A percentile compares a stretch with the other conserved stretches of the same genome.
Conservation (phyloP, 2,113 vertebrate genomes). For the Prunella himalayana region DNA sequence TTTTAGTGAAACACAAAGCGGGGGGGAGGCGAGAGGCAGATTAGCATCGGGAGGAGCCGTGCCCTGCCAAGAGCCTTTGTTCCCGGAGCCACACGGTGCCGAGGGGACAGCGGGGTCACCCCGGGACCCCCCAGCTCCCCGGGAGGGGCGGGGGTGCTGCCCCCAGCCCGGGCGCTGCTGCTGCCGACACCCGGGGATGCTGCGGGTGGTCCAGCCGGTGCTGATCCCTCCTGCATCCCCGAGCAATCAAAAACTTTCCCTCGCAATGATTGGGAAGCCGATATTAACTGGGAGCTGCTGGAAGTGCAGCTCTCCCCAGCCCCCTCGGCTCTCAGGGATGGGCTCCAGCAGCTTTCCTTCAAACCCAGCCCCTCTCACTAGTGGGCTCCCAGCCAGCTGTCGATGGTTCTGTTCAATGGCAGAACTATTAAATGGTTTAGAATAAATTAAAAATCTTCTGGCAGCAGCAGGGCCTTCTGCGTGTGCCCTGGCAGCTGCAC, state of each 20-base stretch:
- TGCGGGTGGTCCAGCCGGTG: not conserved
- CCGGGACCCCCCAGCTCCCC: not conserved
- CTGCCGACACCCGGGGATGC: not conserved
- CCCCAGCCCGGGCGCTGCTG: rapidly evolving
- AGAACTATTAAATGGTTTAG: slow-evolving; percentile 22
- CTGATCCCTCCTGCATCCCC: not conserved
- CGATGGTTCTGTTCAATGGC: slow-evolving; percentile 1
- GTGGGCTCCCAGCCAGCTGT: not conserved
- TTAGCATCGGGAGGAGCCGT: slow-evolving; percentile 29
- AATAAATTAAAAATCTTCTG: slow-evolving; percentile 19
- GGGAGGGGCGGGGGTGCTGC: not conserved
- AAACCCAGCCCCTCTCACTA: not conserved
- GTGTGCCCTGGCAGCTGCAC: slow-evolving; percentile 29
- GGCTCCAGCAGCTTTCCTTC: not conserved
- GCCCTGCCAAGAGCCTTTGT: slow-evolving; percentile 19
- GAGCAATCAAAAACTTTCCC: not conserved
- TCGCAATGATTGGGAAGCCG: not conserved
- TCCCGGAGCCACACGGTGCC: not conserved
- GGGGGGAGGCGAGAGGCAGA: slow-evolving; percentile 34
- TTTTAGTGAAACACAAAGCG: slow-evolving; percentile 65
- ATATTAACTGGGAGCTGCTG: not conserved
- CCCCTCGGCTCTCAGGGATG: not conserved
- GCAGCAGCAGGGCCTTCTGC: not conserved
- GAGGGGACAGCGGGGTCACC: not conserved
- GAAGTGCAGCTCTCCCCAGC: not conserved